Conservation (phyloP, 2,797 vertebrate species). For the Macrochelys suwanniensis region DNA sequence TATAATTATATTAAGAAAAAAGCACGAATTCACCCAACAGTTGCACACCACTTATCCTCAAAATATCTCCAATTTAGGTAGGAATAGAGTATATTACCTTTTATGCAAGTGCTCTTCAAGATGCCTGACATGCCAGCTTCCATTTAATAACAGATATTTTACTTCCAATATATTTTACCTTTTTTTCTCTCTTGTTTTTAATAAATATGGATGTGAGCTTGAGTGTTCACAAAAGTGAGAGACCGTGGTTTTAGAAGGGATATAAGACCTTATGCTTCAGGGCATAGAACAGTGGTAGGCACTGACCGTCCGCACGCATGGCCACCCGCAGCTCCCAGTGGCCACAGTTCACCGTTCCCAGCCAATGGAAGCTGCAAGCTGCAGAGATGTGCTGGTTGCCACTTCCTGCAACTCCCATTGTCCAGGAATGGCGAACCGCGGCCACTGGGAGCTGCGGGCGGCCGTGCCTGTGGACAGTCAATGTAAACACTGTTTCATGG, state of each 20-base stretch:
- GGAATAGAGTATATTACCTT: constrained; percentile 73
- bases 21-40: constrained; percentile 51
- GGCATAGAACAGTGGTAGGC: neutral
- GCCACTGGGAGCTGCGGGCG: too few species aligned
- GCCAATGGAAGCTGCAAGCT: too few species aligned
- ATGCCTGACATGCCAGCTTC: constrained; percentile 71
- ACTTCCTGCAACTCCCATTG: too few species aligned
- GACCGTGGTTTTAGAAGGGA: constrained; percentile 12
- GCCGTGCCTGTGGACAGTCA: too few species aligned
- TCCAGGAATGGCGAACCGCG: too few species aligned
- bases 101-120: constrained; percentile 74
- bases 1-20: constrained; percentile 69
- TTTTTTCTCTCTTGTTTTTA: constrained; percentile 7
- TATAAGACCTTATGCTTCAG: neutral
- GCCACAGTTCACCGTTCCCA: too few species aligned
- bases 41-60: constrained; percentile 75
- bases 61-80: constrained; percentile 77
- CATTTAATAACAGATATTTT: constrained; percentile 73
- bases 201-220: constrained; percentile 42
- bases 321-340: too few species aligned
- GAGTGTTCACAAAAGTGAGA: constrained; percentile 26
- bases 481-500: too few species aligned
- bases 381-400: too few species aligned
- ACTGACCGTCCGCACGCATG: too few species aligned
- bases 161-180: constrained; percentile 62